Evolutionary conservation across 2,888 invertebrate genomes (phyloP), one percentile per base, ranked within the genome.

Genomic region (Steinernema hermaphroditum): DNA sequence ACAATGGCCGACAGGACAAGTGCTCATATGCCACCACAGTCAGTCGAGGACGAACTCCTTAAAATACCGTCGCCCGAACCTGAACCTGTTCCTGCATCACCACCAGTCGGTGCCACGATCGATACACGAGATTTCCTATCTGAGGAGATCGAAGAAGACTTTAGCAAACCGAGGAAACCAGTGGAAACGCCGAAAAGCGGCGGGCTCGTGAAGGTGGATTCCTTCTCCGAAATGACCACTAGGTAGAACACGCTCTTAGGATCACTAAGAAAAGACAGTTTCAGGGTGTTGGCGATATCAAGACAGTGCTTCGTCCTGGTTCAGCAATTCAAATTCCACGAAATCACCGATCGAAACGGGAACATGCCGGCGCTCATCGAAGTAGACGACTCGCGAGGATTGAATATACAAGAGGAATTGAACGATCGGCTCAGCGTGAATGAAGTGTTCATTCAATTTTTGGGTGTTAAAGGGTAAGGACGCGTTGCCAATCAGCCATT

Each of bases 401-500:
- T 76, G 8, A 76, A 78, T 68, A 68, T 87, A 68, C 79, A 81
- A 12, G 82, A 83, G 71, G 89, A 89, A 76, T 78, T 82, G 41
- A 80, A 81, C 19, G 88, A 89, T 78, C 84, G 86, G 16, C 83
- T 89, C 22, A 87, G 87, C 72, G 85, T 86, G 73, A 88, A 89
- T 76, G 88, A 89, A 78, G 85, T 89, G 70, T 82, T 88, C 29
- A 83, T 89, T 71, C 89, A 89, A 82, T 88, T 89, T 81, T 77
- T 89, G 74, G 89, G 88, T 14, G 87, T 87, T 77, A 87, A 87
- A 73, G 86, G 85, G 88, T 89, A 74, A 80, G 83, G n/a, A n/a
- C n/a, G n/a, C n/a, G n/a, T n/a, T n/a, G n/a, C n/a, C n/a, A n/a
- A n/a, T n/a, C n/a, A n/a, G n/a, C n/a, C n/a, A n/a, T n/a, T n/a